Evolutionary conservation across 2,113 vertebrate genomes (phyloP).

Genomic region (Apeltes quadracus): DNA sequence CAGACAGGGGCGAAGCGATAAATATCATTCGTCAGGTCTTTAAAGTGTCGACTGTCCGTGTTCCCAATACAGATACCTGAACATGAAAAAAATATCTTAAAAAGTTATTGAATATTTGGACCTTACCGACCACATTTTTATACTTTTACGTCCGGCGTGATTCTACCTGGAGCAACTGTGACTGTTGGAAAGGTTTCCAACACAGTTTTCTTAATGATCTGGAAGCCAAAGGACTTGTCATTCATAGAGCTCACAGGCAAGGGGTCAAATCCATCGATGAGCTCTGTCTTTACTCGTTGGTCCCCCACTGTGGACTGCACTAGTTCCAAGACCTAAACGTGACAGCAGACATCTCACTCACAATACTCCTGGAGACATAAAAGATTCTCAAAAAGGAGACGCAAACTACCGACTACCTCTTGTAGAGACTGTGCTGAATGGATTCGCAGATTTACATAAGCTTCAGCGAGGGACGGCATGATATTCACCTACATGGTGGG

Average conservation of each 20-base stretch:
- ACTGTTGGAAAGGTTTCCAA: conserved; percentile 87
- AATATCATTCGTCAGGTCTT: conserved; percentile 82
- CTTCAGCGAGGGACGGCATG: conserved; percentile 86
- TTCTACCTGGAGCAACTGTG: conserved; percentile 86
- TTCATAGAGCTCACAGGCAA: conserved; percentile 86
- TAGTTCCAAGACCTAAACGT: conserved; percentile 83
- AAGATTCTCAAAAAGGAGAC: neutral
- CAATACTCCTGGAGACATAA: no score
- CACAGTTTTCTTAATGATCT: conserved; percentile 88
- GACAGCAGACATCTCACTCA: neutral
- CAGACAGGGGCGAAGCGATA: conserved; percentile 87
- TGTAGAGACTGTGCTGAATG: conserved; percentile 86
- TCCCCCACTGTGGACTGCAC: conserved; percentile 84
- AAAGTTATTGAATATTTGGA: neutral
- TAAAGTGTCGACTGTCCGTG: conserved; percentile 92
- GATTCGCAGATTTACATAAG: conserved; percentile 88
- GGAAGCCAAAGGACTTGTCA: conserved; percentile 85
- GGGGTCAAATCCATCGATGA: conserved; percentile 85
- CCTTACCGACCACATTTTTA: neutral
- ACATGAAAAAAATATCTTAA: conserved; percentile 11
- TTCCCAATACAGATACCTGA: conserved; percentile 88
- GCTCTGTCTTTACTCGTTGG: conserved; percentile 85
- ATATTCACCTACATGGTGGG: conserved; percentile 83
- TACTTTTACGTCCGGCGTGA: neutral
- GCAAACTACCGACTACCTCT: conserved; percentile 80